Evolutionary conservation across 2,113 vertebrate genomes (phyloP).

Genomic region (Petrocephalus zakoni): DNA sequence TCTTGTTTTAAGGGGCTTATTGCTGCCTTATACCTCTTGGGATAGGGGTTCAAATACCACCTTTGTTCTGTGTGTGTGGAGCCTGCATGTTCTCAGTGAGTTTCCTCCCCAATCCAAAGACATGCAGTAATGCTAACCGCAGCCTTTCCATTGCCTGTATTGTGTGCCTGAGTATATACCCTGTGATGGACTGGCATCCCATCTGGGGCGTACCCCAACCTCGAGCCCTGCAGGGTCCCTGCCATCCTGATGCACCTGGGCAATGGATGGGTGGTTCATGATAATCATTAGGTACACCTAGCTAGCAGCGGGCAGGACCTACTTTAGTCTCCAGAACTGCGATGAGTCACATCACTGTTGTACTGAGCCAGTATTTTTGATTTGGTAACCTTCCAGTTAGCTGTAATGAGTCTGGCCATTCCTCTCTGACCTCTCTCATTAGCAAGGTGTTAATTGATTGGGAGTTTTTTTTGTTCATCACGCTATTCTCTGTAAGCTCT

Average conservation of each 20-base stretch:
- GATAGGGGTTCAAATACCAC: background rate
- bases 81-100: background rate
- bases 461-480: background rate
- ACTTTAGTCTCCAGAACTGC: background rate
- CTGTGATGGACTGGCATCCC: background rate
- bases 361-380: background rate
- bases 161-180: background rate
- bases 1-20: background rate
- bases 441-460: background rate
- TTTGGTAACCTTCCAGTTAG: background rate
- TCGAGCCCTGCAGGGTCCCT: background rate
- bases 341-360: background rate
- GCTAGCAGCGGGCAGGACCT: background rate
- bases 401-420: background rate
- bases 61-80: background rate
- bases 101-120: background rate
- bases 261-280: background rate
- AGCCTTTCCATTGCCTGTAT: background rate
- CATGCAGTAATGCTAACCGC: background rate
- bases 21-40: background rate
- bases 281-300: background rate
- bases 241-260: background rate
- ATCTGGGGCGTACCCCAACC: background rate
- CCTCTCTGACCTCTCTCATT: background rate
- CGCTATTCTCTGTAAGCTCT: background rate